phyloP scores from a whole-genome alignment of 2,888 invertebrate genomes.

The Standfussiana lucernea region DNA sequence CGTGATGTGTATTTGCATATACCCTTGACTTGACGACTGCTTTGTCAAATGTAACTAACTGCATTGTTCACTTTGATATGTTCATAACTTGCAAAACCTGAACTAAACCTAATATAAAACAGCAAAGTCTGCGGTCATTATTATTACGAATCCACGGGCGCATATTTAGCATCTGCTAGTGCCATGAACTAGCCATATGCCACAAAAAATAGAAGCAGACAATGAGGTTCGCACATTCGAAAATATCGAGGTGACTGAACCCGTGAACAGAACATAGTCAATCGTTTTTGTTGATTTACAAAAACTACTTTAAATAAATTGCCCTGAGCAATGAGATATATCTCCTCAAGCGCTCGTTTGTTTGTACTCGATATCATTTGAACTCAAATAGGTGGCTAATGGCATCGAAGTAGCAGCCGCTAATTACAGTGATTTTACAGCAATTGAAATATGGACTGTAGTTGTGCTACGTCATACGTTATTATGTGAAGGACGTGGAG shows the following conservation, averaged over 20 bases:
- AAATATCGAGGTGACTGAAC: constrained; percentile 88
- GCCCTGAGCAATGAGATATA: constrained; percentile 78
- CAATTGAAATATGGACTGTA: constrained; percentile 33
- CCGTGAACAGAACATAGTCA: constrained; percentile 80
- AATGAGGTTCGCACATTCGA: constrained; percentile 89
- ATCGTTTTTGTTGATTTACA: constrained; percentile 86
- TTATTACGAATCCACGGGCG: constrained; percentile 55
- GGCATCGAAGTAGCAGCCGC: constrained; percentile 59
- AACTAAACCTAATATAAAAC: constrained; percentile 45
- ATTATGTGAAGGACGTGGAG: constrained; percentile 31
- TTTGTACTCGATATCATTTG: constrained; percentile 66
- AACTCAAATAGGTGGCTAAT: constrained; percentile 66
- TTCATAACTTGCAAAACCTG: constrained; percentile 59
- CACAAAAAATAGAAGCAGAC: constrained; percentile 86
- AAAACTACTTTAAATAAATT: constrained; percentile 84
- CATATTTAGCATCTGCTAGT: constrained; percentile 78
- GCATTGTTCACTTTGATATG: constrained; percentile 75
- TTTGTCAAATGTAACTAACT: constrained; percentile 78
- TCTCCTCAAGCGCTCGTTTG: constrained; percentile 70
- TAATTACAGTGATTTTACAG: constrained; percentile 62
- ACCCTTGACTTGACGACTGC: constrained; percentile 80
- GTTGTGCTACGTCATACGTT: constrained; percentile 36
- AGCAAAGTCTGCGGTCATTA: constrained; percentile 34
- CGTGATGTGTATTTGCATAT: constrained; percentile 84
- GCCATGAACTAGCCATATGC: constrained; percentile 84